Evolutionary conservation across 2,113 vertebrate genomes (phyloP).

Genomic region (Sinosuthora webbiana): DNA sequence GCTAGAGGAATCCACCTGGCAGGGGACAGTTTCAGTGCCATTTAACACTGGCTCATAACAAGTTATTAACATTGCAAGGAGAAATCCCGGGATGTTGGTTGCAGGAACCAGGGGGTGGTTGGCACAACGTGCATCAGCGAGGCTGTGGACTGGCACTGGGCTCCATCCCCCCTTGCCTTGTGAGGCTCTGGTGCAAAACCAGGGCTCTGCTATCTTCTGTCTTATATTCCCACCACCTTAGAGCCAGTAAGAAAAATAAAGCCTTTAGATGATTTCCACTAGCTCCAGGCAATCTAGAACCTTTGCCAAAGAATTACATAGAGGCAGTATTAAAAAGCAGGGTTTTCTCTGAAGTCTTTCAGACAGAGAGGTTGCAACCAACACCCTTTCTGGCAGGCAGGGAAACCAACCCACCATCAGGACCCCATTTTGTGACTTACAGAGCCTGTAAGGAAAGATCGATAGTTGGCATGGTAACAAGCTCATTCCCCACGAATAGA

Average conservation of each 20-base stretch:
- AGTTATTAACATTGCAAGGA: neutral
- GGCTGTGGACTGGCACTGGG: rapidly evolving
- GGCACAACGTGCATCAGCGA: rapidly evolving
- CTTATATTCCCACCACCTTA: neutral
- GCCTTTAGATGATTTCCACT: neutral
- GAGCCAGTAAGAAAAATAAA: neutral
- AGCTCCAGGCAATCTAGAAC: neutral
- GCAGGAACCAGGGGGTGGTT: neutral
- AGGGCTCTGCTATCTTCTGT: neutral
- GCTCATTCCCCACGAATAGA: conserved; percentile 71
- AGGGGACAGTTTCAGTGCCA: neutral
- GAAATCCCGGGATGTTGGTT: too few species aligned
- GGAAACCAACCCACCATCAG: conserved; percentile 35
- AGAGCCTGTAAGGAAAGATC: conserved; percentile 67
- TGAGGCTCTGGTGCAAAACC: neutral
- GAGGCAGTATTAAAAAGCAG: neutral
- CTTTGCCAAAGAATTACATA: neutral
- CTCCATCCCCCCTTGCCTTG: neutral
- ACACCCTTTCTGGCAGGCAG: conserved; percentile 25
- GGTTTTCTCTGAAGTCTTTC: neutral
- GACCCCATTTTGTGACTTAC: conserved; percentile 61
- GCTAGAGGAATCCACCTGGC: neutral
- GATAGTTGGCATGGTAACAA: conserved; percentile 79
- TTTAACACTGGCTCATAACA: neutral
- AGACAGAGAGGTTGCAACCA: neutral